phyloP scores from a whole-genome alignment of 1,140 invertebrate species.

The Fopius arisanus region DNA sequence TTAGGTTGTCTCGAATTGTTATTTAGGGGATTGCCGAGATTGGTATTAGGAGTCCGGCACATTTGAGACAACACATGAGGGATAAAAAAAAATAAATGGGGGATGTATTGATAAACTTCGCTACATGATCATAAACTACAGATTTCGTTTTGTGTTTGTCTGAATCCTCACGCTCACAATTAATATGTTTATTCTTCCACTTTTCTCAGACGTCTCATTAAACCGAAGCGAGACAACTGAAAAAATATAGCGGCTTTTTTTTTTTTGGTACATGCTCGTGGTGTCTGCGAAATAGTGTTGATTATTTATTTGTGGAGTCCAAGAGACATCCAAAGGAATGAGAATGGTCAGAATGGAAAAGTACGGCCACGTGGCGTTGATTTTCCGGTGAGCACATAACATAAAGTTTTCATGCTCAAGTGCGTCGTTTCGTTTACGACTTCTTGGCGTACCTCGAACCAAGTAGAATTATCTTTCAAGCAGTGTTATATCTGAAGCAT shows the following conservation, averaged over 20 bases:
- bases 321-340: not conserved
- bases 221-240: not conserved
- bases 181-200: not conserved
- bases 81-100: not conserved
- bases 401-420: not conserved
- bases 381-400: not conserved
- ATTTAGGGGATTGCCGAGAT: slow-evolving; percentile 16
- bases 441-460: not conserved
- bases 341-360: not conserved
- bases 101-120: not conserved
- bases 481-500: not conserved
- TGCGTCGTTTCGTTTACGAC: slow-evolving; percentile 10
- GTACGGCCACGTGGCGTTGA: not conserved
- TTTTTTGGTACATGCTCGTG: not conserved
- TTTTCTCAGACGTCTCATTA: not conserved
- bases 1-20: not conserved
- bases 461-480: slow-evolving; percentile 1
- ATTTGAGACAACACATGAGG: not conserved
- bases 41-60: not conserved
- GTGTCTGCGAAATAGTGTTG: not conserved
- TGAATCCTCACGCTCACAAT: not conserved
- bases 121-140: not conserved
- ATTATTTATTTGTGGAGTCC: not conserved
- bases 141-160: not conserved
- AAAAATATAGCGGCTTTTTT: not conserved